Percentiles rank a stretch among this genome's conserved stretches.
Conservation (phyloP, 2,888 invertebrate genomes). For the Hemistola chrysoprasaria region DNA sequence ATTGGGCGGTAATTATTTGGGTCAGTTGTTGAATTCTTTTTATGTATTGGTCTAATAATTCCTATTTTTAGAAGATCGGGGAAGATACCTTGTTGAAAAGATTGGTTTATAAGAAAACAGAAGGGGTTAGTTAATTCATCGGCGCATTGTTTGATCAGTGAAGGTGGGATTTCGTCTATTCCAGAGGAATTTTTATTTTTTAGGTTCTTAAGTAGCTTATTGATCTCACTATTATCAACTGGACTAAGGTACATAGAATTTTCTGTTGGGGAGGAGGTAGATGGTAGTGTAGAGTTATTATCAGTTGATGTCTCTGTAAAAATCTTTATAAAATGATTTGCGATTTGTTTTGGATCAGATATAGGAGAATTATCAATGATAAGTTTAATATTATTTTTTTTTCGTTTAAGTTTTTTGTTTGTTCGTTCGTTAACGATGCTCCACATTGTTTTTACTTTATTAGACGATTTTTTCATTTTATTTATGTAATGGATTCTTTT, state of each 20-base stretch:
- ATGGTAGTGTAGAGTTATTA: not conserved
- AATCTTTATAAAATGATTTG: not conserved
- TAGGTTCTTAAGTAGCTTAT: not conserved
- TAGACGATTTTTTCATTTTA: not conserved
- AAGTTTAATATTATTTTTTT: conserved; percentile 2
- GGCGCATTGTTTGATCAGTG: not conserved
- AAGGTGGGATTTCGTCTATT: not conserved
- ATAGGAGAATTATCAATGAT: not conserved
- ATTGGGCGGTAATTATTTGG: too few species aligned
- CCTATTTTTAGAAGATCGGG: too few species aligned
- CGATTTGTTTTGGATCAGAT: not conserved
- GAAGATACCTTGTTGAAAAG: too few species aligned
- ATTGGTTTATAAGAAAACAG: too few species aligned
- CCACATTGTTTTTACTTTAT: not conserved
- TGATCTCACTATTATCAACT: not conserved
- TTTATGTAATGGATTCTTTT: not conserved
- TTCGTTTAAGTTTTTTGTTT: not conserved
- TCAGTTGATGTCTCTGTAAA: not conserved
- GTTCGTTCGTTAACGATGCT: not conserved
- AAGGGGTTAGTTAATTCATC: too few species aligned
- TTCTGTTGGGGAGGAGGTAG: not conserved
- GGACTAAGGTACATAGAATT: not conserved
- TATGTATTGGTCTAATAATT: too few species aligned
- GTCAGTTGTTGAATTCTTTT: too few species aligned
- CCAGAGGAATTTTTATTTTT: conserved; percentile 1